Evolutionary conservation across 1,140 invertebrate species (phyloP).

Genomic region (Bicyclus anynana): DNA sequence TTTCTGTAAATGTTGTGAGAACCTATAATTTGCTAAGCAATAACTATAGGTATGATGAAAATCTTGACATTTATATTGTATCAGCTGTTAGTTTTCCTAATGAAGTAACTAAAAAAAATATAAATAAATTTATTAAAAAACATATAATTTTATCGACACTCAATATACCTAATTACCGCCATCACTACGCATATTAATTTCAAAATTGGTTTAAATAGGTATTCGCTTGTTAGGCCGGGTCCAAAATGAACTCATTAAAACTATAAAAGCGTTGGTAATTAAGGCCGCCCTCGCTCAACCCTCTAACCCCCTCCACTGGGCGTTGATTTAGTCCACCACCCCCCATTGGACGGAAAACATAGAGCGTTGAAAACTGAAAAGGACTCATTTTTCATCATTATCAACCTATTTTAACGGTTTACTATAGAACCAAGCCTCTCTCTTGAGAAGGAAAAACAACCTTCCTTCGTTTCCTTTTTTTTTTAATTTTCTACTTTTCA

Average conservation of each 20-base stretch:
- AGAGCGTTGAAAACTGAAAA: conserved; percentile 18
- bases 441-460: too few species aligned
- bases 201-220: conserved; percentile 75
- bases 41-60: too few species aligned
- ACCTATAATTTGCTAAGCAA: too few species aligned
- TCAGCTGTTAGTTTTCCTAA: too few species aligned
- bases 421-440: too few species aligned
- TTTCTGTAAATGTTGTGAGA: too few species aligned
- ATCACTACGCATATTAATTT: conserved; percentile 68
- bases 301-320: too few species aligned
- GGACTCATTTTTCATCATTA: conserved; percentile 4
- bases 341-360: conserved; percentile 26
- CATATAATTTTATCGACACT: not conserved
- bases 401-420: too few species aligned
- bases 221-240: conserved; percentile 73
- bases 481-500: too few species aligned
- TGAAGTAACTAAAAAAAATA: too few species aligned
- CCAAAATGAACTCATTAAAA: conserved; percentile 77
- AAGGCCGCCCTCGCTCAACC: conserved; percentile 62
- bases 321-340: conserved; percentile 10
- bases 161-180: conserved; percentile 3
- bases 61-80: too few species aligned
- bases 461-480: too few species aligned
- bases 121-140: not conserved
- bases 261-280: conserved; percentile 76